Base-by-base conservation (phyloP, 2,888 invertebrate genomes). In the Belgica antarctica region DNA sequence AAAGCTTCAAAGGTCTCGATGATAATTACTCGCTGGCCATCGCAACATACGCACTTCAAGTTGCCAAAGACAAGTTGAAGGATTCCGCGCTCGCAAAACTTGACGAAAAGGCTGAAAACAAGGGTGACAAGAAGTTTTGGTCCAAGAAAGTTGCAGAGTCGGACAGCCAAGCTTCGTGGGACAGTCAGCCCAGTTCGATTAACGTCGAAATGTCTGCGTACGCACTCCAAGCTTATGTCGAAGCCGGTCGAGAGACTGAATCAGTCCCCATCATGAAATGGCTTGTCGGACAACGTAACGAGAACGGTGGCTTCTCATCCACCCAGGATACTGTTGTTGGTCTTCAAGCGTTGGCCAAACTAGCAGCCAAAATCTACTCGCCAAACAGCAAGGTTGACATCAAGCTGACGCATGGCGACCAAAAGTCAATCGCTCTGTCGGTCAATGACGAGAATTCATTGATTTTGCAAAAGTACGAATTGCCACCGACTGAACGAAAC, bases 151-250 rank as follows among this genome's bases (percentile, higher is more conserved):
- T 80, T n/a, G 77, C 79, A 1, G 75, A 79, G 70, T 75, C 75
- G 19, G 84, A 84, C 70, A 79, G 80, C 61, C 82, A 83, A 71
- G 86, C 86, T 77, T 85, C 86, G 1, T 85, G 86, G 85, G 79
- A 78, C 65, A 76, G 78, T 2, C 78, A 85, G 70, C 86, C 89
- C 0, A 83, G 85, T 72, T 86, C 89, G 0, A 85, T 89, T 1
- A 78, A 78, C 73, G 82, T 96, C 5, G 89, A 90, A 77, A 90
- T 91, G 74, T 93, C 94, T 0, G 87, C 94, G 0, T 95, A 94
- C 79, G 90, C 87, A 0, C 81, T 96, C 71, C 81, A 93, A 63
- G 86, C 90, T 0, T 86, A 84, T 78, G 74, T 86, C 62, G 82
- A 81, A 74, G 76, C 76, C 27, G 62, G 46, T 1, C 25, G 17